A percentile compares a stretch with the other conserved stretches of the same genome.
Conservation (phyloP, 2,113 vertebrate genomes). For the Sylvietta virens region DNA sequence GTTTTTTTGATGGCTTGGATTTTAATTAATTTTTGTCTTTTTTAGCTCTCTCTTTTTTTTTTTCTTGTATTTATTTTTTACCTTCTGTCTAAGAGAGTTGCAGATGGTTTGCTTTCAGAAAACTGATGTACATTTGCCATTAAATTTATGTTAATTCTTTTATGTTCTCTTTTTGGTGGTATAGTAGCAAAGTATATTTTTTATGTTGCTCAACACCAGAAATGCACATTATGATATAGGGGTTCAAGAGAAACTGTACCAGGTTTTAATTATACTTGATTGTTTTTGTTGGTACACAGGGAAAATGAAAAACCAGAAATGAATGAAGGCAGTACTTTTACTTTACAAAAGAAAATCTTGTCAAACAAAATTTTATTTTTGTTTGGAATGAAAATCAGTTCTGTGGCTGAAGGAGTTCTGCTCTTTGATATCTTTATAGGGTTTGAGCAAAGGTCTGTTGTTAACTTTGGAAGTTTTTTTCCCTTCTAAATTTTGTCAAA, state of each 20-base stretch:
- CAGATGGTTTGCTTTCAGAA: background rate
- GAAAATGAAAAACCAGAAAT: background rate
- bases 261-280: background rate
- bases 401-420: background rate
- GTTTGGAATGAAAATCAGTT: background rate
- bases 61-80: background rate
- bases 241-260: background rate
- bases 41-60: rapidly evolving
- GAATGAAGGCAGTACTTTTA: background rate
- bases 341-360: background rate
- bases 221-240: background rate
- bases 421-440: background rate
- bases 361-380: background rate
- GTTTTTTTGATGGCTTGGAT: background rate
- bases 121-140: background rate
- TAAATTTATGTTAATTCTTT: background rate
- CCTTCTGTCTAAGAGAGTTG: background rate
- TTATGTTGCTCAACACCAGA: background rate
- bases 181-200: background rate
- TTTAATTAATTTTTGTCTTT: background rate
- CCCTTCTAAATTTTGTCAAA: background rate
- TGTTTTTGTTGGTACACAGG: background rate
- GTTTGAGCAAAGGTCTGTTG: background rate
- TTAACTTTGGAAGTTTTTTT: background rate
- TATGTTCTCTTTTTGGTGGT: background rate